Evolutionary conservation across 1,140 invertebrate species (phyloP).

Genomic region (Pachyrhynchus sulphureomaculatus): DNA sequence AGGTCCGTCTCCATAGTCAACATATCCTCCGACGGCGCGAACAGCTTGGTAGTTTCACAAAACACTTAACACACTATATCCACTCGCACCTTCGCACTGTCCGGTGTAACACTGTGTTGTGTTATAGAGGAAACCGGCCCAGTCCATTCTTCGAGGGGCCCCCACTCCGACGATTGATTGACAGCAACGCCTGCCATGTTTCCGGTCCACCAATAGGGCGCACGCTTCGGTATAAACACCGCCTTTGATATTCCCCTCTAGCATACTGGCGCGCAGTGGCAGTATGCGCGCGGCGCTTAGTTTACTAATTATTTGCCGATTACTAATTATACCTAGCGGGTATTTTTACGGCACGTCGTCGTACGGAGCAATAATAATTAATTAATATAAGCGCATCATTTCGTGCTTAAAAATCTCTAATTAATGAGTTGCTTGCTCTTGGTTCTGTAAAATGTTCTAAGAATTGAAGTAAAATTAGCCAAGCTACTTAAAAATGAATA

Average conservation of each 20-base stretch:
- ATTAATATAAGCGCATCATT: constrained; percentile 51
- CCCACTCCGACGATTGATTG: constrained; percentile 44
- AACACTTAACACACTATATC: constrained; percentile 35
- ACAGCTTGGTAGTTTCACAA: constrained; percentile 49
- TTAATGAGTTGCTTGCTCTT: constrained; percentile 36
- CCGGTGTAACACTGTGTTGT: constrained; percentile 47
- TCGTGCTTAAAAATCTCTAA: constrained; percentile 48
- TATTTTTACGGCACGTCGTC: constrained; percentile 48
- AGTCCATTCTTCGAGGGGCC: constrained; percentile 39
- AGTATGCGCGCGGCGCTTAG: constrained; percentile 30
- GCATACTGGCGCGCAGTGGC: constrained; percentile 18
- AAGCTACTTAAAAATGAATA: background rate
- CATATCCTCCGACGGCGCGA: constrained; percentile 62
- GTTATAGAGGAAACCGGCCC: constrained; percentile 33
- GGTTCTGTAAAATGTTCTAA: background rate
- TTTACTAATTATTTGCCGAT: constrained; percentile 49
- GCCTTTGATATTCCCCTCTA: constrained; percentile 22
- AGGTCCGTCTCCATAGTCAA: constrained; percentile 86
- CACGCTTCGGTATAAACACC: constrained; percentile 25
- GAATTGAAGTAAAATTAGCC: background rate
- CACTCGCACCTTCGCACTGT: constrained; percentile 40
- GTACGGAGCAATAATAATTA: constrained; percentile 50
- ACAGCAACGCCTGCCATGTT: constrained; percentile 50
- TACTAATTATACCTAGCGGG: constrained; percentile 53
- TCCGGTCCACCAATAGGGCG: constrained; percentile 39